Evolutionary conservation across 2,888 invertebrate genomes (phyloP), one percentile per base, ranked within the genome.

Genomic region (Caenorhabditis afra): DNA sequence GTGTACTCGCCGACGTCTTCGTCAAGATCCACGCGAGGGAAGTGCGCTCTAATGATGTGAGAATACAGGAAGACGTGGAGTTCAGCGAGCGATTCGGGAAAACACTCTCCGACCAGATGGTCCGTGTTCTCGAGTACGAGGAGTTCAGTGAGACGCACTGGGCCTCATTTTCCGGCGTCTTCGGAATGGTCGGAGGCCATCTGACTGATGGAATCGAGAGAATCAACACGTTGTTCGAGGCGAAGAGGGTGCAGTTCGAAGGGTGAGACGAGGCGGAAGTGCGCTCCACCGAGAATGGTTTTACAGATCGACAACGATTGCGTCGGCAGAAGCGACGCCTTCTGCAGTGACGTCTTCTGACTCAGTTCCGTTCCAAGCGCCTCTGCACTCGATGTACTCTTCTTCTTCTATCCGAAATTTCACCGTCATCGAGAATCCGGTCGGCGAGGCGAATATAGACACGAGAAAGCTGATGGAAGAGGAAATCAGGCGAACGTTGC

Each of bases 381-480:
- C 29, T 29, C 29, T 29, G 3, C 29, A 5, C 7, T 29, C 29
- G 29, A 29, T 7, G n/a, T n/a, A n/a, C n/a, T n/a, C n/a, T n/a
- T n/a, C n/a, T n/a, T n/a, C n/a, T 29, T 37, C 37, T 10, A 16
- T 68, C 3, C 37, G 68, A n/a, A 29, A 61, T 49, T 29, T 61
- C 12, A 68, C 68, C 5, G 44, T 68, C 7, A 53, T 53, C 29
- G 68, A 68, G 49, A 29, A 68, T 22, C 11, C 50, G 16, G 18
- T 18, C 4, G 45, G 29, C 2, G 23, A n/a, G n/a, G n/a, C n/a
- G n/a, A n/a, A n/a, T n/a, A n/a, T n/a, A 29, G 29, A 29, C 7
- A 29, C 29, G 29, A 29, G 29, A 29, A 29, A 7, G 29, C 29
- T 5, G 29, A 29, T 29, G 3, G 29, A 29, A 7, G 7, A 29